A percentile compares a stretch with the other conserved stretches of the same genome.
Evolutionary conservation across 2,797 vertebrate species (phyloP).

Genomic region (Pantherophis vulpinus): DNA sequence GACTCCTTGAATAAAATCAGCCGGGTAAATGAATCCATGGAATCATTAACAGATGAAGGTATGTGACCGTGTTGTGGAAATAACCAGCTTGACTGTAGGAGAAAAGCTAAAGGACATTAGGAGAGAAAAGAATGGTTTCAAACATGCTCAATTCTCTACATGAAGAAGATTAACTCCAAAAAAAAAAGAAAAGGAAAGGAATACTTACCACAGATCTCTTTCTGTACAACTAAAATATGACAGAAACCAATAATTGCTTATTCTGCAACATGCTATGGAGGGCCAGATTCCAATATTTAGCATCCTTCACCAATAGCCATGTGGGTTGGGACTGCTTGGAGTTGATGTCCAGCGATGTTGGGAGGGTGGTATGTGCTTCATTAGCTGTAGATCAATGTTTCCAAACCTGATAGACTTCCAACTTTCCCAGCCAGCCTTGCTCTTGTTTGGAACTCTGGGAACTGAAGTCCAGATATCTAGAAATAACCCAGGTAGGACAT

Average conservation of each 20-base stretch:
- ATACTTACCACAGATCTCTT: neutral
- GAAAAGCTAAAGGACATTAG: neutral
- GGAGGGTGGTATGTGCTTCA: neutral
- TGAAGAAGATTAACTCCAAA: neutral
- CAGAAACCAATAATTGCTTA: neutral
- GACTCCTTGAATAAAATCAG: slow-evolving; percentile 94
- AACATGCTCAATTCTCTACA: neutral
- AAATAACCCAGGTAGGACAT: neutral
- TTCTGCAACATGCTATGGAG: neutral
- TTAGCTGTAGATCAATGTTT: neutral
- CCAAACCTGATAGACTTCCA: neutral
- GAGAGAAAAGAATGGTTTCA: neutral
- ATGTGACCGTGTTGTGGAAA: slow-evolving; percentile 38
- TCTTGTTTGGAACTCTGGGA: neutral
- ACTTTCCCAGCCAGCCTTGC: neutral
- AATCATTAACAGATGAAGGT: slow-evolving; percentile 96
- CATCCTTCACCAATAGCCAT: neutral
- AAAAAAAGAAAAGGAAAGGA: too few relatives aligned
- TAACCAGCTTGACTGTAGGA: neutral
- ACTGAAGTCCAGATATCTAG: neutral
- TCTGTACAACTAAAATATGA: neutral
- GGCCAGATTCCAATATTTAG: neutral
- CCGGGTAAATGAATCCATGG: slow-evolving; percentile 90
- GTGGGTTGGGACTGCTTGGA: neutral
- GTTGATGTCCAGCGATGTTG: neutral